Evolutionary conservation across 2,888 invertebrate genomes (phyloP), one percentile per base, ranked within the genome.

Genomic region (Sipunculus nudus): DNA sequence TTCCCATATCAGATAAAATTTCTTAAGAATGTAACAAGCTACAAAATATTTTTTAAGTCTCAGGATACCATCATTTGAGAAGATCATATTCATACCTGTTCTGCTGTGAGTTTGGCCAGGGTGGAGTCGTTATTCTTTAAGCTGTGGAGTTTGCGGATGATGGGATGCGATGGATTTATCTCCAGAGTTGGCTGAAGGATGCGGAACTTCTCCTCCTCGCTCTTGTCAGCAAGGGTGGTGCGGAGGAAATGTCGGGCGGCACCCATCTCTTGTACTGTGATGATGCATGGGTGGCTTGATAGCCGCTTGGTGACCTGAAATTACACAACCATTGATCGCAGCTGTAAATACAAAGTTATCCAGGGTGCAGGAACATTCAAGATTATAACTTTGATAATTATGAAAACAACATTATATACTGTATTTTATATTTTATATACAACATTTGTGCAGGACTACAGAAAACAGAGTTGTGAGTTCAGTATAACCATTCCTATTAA

Each of bases 181-280:
- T 98, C 97, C 47, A 98, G 86, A 64, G 93, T 92, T 0, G 97
- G 96, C 77, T 95, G 92, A 54, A 97, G 85, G 60, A 96, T 84
- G 0, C 92, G 91, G 78, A 90, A 94, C 76, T 93, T 88, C 79
- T 94, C 94, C 74, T 96, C 94, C 21, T 74, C 76, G 25, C 73
- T 74, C 59, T 78, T 77, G 55, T 81, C 81, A n/a, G 78, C 80
- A 39, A 94, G 90, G 76, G 95, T 93, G 0, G 95, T 94, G 55
- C 93, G 88, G 55, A 97, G 89, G 78, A 97, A 96, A 84, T 97
- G 96, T 46, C 98, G 87, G 0, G 97, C 96, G 1, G 95, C 92
- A 0, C 94, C 96, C 95, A 97, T 96, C 85, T 98, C 96, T 71
- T 92, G 93, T 0, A 97, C 95, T 0, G 95, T 95, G 2, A 98